phyloP scores from a whole-genome alignment of 2,888 invertebrate species.

The Clepsis dumicolana region DNA sequence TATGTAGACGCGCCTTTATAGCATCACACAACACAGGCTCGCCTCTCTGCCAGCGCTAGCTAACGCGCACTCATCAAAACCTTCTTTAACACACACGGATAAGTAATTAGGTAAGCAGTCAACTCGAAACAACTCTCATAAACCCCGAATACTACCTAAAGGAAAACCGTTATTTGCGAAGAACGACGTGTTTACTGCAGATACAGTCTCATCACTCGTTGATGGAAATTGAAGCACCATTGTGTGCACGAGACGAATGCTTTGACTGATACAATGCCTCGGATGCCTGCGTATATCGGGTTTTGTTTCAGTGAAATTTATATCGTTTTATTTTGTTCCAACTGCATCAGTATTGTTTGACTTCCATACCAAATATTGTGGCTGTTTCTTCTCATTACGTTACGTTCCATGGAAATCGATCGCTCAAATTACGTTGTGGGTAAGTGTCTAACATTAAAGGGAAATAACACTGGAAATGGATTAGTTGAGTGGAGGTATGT shows the following conservation, averaged over 20 bases:
- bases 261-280: slow-evolving; percentile 53
- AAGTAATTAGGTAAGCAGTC: slow-evolving; percentile 36
- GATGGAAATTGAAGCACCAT: slow-evolving; percentile 65
- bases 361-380: slow-evolving; percentile 25
- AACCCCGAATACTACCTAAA: slow-evolving; percentile 15
- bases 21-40: slow-evolving; percentile 18
- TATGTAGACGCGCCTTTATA: slow-evolving; percentile 46
- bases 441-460: background rate
- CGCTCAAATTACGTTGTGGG: background rate
- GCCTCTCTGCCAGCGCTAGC: slow-evolving; percentile 1
- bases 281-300: slow-evolving; percentile 46
- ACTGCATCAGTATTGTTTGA: slow-evolving; percentile 36
- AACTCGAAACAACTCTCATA: slow-evolving; percentile 16
- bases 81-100: background rate
- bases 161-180: slow-evolving; percentile 45
- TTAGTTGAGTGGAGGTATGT: slow-evolving; percentile 7
- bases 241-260: slow-evolving; percentile 58
- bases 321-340: slow-evolving; percentile 33
- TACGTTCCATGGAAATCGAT: slow-evolving; percentile 1
- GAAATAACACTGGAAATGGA: background rate
- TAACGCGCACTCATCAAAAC: slow-evolving; percentile 19
- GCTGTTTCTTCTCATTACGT: slow-evolving; percentile 20
- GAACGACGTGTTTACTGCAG: slow-evolving; percentile 45
- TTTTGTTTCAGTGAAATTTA: slow-evolving; percentile 38
- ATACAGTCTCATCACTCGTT: slow-evolving; percentile 53